phyloP scores from a whole-genome alignment of 2,888 invertebrate species.

The Meloe dianella region DNA sequence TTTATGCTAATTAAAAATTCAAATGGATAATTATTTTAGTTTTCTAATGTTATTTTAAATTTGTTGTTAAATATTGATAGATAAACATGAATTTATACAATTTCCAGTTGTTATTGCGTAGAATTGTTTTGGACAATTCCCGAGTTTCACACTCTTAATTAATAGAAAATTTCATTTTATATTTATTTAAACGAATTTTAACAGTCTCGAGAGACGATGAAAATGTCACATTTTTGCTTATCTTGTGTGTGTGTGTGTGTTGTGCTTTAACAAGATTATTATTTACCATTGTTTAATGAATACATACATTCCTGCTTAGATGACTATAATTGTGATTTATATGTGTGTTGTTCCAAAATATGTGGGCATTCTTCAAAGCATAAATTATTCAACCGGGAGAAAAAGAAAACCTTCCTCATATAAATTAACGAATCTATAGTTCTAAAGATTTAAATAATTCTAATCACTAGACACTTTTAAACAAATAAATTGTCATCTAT shows the following conservation, averaged over 20 bases:
- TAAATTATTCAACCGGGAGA: background rate
- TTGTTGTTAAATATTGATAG: background rate
- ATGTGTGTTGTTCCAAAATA: background rate
- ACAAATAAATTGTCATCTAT: background rate
- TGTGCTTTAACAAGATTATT: constrained; percentile 10
- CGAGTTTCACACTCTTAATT: background rate
- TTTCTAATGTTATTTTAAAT: background rate
- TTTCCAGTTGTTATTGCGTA: background rate
- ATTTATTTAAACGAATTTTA: background rate
- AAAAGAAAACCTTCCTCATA: background rate
- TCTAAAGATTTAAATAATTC: background rate
- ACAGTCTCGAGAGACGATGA: background rate
- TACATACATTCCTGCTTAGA: background rate
- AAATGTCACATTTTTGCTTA: background rate
- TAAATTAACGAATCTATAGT: background rate
- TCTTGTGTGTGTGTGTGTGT: background rate
- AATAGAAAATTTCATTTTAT: background rate
- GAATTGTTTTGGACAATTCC: background rate
- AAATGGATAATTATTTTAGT: background rate
- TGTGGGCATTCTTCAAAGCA: background rate
- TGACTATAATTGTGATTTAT: background rate
- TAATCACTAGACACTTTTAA: background rate
- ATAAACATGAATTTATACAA: background rate
- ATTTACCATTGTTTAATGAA: constrained; percentile 3
- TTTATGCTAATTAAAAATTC: background rate